phyloP scores from a whole-genome alignment of 2,888 invertebrate genomes.

The Emesis furor region DNA sequence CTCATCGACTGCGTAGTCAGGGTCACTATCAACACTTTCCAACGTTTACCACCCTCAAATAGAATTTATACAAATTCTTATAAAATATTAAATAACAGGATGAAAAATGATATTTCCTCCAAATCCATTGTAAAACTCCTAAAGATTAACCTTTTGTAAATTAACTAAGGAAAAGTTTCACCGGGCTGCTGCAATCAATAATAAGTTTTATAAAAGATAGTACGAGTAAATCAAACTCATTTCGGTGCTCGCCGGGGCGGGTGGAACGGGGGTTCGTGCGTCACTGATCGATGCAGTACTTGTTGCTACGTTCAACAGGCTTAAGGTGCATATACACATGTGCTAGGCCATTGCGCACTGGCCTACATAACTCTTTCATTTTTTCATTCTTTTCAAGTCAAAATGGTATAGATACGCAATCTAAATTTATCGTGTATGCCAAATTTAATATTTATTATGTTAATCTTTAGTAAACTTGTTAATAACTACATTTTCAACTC shows the following conservation, averaged over 20 bases:
- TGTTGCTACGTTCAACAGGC: constrained; percentile 90
- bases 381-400: too few species aligned
- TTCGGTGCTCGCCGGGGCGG: constrained; percentile 63
- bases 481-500: too few species aligned
- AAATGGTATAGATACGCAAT: too few species aligned
- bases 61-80: too few species aligned
- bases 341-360: background rate
- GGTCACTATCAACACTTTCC: too few species aligned
- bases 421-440: too few species aligned
- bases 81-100: too few species aligned
- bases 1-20: too few species aligned
- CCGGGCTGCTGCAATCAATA: constrained; percentile 21
- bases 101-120: too few species aligned
- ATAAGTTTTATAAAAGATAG: constrained; percentile 52
- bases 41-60: too few species aligned
- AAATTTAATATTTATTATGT: too few species aligned
- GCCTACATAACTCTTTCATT: background rate
- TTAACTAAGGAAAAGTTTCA: constrained; percentile 19
- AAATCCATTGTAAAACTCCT: background rate
- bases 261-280: constrained; percentile 76
- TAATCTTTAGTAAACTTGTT: too few species aligned
- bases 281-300: constrained; percentile 90
- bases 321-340: background rate
- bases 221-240: constrained; percentile 55
- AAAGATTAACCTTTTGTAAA: constrained; percentile 8